Conservation (phyloP, 92 coral and sea anemone genomes). For the Chrysogorgia sp. region DNA sequence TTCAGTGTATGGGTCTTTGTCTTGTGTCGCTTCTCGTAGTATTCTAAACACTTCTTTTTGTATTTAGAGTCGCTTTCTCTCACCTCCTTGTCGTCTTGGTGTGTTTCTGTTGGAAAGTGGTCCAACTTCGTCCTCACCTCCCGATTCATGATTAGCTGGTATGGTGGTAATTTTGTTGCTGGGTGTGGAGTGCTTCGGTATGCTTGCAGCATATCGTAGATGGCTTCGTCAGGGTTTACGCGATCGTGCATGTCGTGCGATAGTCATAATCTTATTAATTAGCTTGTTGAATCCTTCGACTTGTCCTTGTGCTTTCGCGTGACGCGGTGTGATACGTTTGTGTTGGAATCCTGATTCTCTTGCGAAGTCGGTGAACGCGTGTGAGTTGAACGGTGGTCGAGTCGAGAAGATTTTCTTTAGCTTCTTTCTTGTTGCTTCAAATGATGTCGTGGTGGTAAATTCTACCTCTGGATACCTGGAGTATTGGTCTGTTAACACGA, state of each 20-base stretch:
- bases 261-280: constrained; percentile 59
- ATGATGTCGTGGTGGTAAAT: constrained; percentile 41
- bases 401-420: constrained; percentile 49
- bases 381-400: constrained; percentile 65
- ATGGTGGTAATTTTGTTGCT: constrained; percentile 59
- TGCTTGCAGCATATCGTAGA: constrained; percentile 64
- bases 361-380: constrained; percentile 41
- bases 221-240: constrained; percentile 56
- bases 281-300: constrained; percentile 69
- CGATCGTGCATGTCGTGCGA: constrained; percentile 50
- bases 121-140: constrained; percentile 56
- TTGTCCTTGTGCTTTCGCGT: constrained; percentile 68
- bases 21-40: constrained; percentile 63
- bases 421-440: constrained; percentile 47
- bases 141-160: constrained; percentile 55
- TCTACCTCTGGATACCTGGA: constrained; percentile 66
- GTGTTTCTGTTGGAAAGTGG: constrained; percentile 64
- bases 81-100: constrained; percentile 36
- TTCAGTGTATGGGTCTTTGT: constrained; percentile 28
- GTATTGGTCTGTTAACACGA: constrained; percentile 60
- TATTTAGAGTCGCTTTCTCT: constrained; percentile 53
- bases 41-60: constrained; percentile 45
- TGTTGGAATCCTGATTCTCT: constrained; percentile 53
- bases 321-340: constrained; percentile 59
- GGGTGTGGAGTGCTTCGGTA: constrained; percentile 66